A percentile compares a stretch with the other conserved stretches of the same genome.
These are phyloP conservation scores for Hetaerina americana DNA, from an alignment of 1,140 invertebrate genomes.

Conservation along the genomic window DNA sequence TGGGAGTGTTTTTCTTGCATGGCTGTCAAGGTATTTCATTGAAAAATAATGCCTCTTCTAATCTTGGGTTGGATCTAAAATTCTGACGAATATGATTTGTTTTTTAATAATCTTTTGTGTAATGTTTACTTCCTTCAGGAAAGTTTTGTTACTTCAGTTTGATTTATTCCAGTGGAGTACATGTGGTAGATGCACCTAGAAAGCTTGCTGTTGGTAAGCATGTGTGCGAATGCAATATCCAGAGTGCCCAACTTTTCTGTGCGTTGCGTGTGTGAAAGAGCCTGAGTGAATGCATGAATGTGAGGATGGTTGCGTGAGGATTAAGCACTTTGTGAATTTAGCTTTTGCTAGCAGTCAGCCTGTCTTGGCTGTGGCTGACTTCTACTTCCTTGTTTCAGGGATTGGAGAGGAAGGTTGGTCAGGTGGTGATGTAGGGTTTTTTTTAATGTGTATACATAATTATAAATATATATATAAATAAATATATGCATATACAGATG, in stretches of 20 bases:
- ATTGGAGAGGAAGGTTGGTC: background rate
- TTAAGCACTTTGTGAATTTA: background rate
- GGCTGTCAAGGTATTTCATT: background rate
- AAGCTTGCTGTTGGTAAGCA: background rate
- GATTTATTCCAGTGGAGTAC: background rate
- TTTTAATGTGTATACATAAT: constrained; percentile 1
- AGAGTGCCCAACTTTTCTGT: background rate
- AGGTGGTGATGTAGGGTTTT: background rate
- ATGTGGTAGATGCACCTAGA: background rate
- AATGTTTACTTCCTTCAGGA: background rate
- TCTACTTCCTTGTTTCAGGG: background rate
- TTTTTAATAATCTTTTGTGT: background rate
- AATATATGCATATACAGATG: background rate
- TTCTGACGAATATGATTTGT: background rate
- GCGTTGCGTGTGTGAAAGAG: background rate
- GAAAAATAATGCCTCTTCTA: background rate
- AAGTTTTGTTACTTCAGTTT: background rate
- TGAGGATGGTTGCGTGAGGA: background rate
- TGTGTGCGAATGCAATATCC: background rate
- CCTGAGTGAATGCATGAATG: background rate
- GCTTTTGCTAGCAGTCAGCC: background rate
- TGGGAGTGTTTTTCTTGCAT: background rate
- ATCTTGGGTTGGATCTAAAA: background rate
- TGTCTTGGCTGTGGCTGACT: background rate
- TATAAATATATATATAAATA: background rate